These are phyloP conservation scores for Solenopsis invicta DNA, from an alignment of 1,140 invertebrate genomes.

Conservation along the genomic window DNA sequence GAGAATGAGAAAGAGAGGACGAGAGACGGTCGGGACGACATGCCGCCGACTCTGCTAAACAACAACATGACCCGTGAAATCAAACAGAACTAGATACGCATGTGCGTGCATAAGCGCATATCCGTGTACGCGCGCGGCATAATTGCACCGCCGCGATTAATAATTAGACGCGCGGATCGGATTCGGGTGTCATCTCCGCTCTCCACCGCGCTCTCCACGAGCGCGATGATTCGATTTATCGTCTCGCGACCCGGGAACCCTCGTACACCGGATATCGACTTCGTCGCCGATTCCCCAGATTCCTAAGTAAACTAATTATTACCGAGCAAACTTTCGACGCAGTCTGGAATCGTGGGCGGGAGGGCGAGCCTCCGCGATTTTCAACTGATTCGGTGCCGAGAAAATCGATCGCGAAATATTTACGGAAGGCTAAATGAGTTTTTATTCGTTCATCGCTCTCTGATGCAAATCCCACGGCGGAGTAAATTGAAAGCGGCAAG, in stretches of 20 bases:
- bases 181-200: slow-evolving; percentile 75
- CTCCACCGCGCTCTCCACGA: slow-evolving; percentile 20
- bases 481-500: slow-evolving; percentile 60
- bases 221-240: slow-evolving; percentile 84
- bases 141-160: slow-evolving; percentile 85
- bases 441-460: slow-evolving; percentile 46
- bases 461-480: slow-evolving; percentile 36
- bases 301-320: slow-evolving; percentile 61
- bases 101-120: neutral
- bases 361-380: neutral
- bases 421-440: slow-evolving; percentile 51
- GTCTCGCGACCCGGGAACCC: slow-evolving; percentile 69
- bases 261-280: slow-evolving; percentile 79
- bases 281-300: slow-evolving; percentile 56
- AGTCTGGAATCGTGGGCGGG: neutral
- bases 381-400: slow-evolving; percentile 24
- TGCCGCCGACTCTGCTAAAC: slow-evolving; percentile 69
- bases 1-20: neutral
- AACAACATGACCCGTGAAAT: slow-evolving; percentile 74
- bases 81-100: slow-evolving; percentile 75
- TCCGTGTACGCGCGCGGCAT: slow-evolving; percentile 73
- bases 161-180: slow-evolving; percentile 85
- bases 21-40: slow-evolving; percentile 42
- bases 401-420: slow-evolving; percentile 56
- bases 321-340: slow-evolving; percentile 50